Conservation (phyloP, 2,888 invertebrate genomes). For the Leucozona laternaria region DNA sequence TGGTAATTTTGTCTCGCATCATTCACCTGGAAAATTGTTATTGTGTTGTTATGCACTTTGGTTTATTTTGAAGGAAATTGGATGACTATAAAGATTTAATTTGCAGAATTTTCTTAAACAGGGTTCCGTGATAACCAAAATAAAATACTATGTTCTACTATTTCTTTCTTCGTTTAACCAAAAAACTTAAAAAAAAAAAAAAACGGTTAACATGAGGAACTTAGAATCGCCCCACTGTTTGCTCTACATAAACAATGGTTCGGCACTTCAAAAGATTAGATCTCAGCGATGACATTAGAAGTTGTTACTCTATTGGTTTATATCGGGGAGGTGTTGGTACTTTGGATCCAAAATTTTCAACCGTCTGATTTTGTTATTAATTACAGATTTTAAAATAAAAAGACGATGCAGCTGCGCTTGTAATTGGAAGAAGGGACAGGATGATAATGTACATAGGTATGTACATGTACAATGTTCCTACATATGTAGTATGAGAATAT, state of each 20-base stretch:
- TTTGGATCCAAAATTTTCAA: neutral
- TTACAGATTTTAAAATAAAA: neutral
- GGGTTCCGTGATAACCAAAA: neutral
- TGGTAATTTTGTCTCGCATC: constrained; percentile 82
- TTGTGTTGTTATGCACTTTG: constrained; percentile 4
- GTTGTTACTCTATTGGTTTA: neutral
- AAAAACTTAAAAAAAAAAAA: neutral
- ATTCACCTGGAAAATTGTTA: constrained; percentile 82
- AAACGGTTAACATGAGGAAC: neutral
- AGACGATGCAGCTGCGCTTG: neutral
- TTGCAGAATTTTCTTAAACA: neutral
- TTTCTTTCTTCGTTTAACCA: neutral
- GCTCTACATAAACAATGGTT: neutral
- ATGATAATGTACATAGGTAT: no score
- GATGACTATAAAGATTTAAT: neutral
- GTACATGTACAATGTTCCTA: no score
- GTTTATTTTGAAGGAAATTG: neutral
- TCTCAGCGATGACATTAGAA: neutral
- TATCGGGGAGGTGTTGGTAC: neutral
- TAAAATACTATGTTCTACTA: neutral
- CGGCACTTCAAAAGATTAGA: neutral
- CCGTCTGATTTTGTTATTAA: neutral
- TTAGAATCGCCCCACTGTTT: neutral
- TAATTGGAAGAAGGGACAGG: no score
- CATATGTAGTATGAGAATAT: no score